phyloP scores from a whole-genome alignment of 2,797 vertebrate genomes.

The Acestrorhynchus altus region DNA sequence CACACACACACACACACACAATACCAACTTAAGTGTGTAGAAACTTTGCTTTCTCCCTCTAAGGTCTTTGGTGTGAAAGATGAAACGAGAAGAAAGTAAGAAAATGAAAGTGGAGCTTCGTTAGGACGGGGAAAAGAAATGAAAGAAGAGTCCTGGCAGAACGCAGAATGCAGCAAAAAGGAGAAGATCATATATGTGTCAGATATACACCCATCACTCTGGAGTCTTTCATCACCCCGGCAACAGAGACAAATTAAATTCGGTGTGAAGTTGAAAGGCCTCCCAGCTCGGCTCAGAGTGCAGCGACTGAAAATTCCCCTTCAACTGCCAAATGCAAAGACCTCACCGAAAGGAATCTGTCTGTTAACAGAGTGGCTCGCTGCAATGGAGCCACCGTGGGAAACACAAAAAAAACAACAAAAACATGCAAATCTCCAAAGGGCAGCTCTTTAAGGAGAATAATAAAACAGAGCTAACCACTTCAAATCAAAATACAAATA shows the following conservation, averaged over 20 bases:
- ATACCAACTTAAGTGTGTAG: not conserved
- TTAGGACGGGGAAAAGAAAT: not conserved
- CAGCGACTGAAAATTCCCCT: not conserved
- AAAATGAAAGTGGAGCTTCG: constrained; percentile 8
- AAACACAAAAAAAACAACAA: not conserved
- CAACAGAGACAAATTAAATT: constrained; percentile 8
- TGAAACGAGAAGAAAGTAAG: not conserved
- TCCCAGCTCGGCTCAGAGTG: constrained; percentile 5
- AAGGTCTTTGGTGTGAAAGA: not conserved
- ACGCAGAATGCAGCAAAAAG: constrained; percentile 28
- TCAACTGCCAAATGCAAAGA: constrained; percentile 11
- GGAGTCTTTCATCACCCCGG: constrained; percentile 12
- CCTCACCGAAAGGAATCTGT: not conserved
- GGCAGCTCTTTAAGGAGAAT: constrained; percentile 6
- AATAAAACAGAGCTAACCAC: not conserved
- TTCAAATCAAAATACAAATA: constrained; percentile 27
- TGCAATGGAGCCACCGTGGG: too few relatives aligned
- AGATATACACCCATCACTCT: constrained; percentile 14
- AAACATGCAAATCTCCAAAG: not conserved
- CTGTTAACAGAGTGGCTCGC: not conserved
- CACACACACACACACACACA: not conserved
- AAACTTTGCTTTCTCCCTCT: constrained; percentile 9
- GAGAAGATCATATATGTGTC: constrained; percentile 16
- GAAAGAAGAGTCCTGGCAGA: constrained; percentile 10
- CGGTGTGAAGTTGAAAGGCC: constrained; percentile 30